phyloP scores from a whole-genome alignment of 2,113 vertebrate species.

The Ammospiza caudacuta region DNA sequence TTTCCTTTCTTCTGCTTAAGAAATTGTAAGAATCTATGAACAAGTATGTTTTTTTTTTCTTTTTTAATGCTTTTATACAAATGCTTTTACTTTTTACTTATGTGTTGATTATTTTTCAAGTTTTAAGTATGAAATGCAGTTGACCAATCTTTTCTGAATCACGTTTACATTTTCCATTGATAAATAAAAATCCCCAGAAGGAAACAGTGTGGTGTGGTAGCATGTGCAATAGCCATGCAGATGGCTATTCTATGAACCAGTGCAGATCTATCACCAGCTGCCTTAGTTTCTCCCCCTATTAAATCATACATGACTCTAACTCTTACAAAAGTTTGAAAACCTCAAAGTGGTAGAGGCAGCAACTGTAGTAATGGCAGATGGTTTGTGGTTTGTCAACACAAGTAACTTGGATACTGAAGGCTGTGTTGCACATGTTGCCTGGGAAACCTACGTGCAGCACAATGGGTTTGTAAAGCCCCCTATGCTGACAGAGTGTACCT shows the following conservation, averaged over 20 bases:
- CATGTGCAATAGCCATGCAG: not conserved
- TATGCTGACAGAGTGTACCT: not conserved
- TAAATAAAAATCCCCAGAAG: not conserved
- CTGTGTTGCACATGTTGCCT: constrained; percentile 42
- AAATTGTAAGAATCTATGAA: not conserved
- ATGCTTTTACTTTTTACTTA: not conserved
- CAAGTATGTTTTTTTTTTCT: not conserved
- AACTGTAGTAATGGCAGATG: constrained; percentile 17
- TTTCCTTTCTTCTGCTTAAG: not conserved
- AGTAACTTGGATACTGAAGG: constrained; percentile 10
- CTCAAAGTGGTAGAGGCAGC: not conserved
- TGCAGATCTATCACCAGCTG: not conserved
- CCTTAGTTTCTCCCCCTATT: not conserved
- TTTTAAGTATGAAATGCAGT: not conserved
- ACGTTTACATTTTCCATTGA: not conserved
- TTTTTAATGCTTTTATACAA: not conserved
- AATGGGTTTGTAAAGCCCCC: not conserved
- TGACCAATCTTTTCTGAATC: not conserved
- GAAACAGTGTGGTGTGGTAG: not conserved
- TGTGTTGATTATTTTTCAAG: not conserved
- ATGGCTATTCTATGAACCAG: not conserved
- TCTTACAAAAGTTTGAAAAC: not conserved
- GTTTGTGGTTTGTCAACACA: constrained; percentile 13
- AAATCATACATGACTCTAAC: not conserved
- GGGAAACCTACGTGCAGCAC: constrained; percentile 18